Base-by-base conservation (phyloP, 2,888 invertebrate genomes). In the Arrhopalites spinosus region DNA sequence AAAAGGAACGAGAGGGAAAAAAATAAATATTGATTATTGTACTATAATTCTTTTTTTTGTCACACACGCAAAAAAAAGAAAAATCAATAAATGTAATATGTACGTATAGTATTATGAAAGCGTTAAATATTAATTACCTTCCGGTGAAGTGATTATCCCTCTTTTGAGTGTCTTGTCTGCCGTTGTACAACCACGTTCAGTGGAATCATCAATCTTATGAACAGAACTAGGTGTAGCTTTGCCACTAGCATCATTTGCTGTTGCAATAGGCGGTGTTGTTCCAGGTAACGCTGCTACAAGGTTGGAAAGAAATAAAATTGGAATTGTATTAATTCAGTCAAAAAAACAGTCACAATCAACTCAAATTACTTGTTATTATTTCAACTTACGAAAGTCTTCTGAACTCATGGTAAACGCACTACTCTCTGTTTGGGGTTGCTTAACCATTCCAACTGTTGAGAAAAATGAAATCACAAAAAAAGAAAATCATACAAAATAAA, bases 311-410 rank as follows among this genome's bases (percentile, higher is more conserved):
- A n/a, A n/a, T n/a, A n/a, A n/a, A n/a, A n/a, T n/a, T n/a, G n/a
- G n/a, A n/a, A n/a, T n/a, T n/a, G n/a, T n/a, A n/a, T n/a, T n/a
- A n/a, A n/a, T n/a, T n/a, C n/a, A n/a, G n/a, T n/a, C n/a, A n/a
- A n/a, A n/a, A n/a, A n/a, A n/a, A n/a, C n/a, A n/a, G n/a, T n/a
- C n/a, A n/a, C n/a, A n/a, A n/a, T n/a, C n/a, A n/a, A n/a, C n/a
- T n/a, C n/a, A n/a, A n/a, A n/a, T n/a, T n/a, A n/a, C n/a, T n/a
- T n/a, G n/a, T n/a, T n/a, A n/a, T n/a, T n/a, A n/a, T n/a, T n/a
- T n/a, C n/a, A n/a, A n/a, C n/a, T n/a, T n/a, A n/a, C n/a, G 99
- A 88, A 99, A 99, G 88, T 99, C 99, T 88, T 99, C 98, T 84
- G 93, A 95, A 84, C 97, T 97, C 92, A 99, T 99, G 85, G 95